Evolutionary conservation across 2,797 vertebrate species (phyloP), one percentile per base, ranked within the genome.

Genomic region (Ctenosaura bakeri): DNA sequence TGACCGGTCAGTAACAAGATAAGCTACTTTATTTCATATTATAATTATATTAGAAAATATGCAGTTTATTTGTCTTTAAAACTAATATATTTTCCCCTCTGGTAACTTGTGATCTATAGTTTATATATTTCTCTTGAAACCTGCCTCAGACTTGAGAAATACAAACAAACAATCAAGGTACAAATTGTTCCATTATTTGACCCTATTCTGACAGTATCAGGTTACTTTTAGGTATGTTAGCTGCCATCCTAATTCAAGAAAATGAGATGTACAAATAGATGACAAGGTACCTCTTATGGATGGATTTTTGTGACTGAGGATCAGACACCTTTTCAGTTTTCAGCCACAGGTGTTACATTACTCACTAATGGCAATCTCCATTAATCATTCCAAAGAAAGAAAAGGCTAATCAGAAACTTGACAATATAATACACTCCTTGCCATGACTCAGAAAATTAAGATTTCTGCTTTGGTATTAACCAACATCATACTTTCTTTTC

Each of bases 331-430:
- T 74, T 64, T 87, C 85, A 10, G 5, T 46, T 88, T 42, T 82
- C 54, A 46, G 16, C 88, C n/a, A 42, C 46, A n/a, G 38, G 22
- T 80, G 42, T 52, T 50, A 78, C 8, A 89, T 64, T 66, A 84
- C 42, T 69, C 42, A 85, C n/a, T 77, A 32, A 78, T 78, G 46
- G n/a, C 59, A 85, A 77, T 78, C 13, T 76, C 18, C 50, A 85
- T 85, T 38, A 66, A n/a, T 69, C 83, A 77, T 42, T 66, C 46
- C 46, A 54, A 42, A 77, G 35, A 89, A 85, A 89, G 62, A 85
- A 66, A 46, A 84, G 32, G 46, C n/a, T 84, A 84, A 66, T 89
- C 82, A 69, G 26, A 89, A 85, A 78, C 35, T 8, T 66, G 84
- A 85, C 54, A 85, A 78, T 38, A 16, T 26, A 77, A 78, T 66